A percentile compares a stretch with the other conserved stretches of the same genome.
Evolutionary conservation across 2,113 vertebrate species (phyloP).

Genomic region (Psophia crepitans): DNA sequence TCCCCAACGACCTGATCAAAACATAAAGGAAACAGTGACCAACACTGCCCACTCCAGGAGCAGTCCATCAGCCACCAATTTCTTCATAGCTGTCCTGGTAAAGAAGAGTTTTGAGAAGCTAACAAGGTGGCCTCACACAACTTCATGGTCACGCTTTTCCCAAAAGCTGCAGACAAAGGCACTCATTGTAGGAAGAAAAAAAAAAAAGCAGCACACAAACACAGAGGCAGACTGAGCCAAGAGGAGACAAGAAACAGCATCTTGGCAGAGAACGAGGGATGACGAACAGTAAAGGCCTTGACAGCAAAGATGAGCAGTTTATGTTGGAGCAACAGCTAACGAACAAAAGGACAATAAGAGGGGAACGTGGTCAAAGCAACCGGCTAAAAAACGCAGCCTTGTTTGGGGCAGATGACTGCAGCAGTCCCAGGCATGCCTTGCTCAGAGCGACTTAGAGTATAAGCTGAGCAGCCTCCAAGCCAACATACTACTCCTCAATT

Average conservation of each 20-base stretch:
- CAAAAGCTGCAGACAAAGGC: not conserved
- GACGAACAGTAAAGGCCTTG: conserved; percentile 27
- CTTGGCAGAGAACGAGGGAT: conserved; percentile 34
- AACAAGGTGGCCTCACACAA: conserved; percentile 10
- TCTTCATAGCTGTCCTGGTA: not conserved
- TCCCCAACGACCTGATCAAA: not conserved
- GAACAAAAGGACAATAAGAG: conserved; percentile 41
- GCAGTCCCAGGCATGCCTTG: not conserved
- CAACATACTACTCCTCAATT: not conserved
- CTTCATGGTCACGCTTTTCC: not conserved
- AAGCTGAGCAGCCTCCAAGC: not conserved
- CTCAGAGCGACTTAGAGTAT: not conserved
- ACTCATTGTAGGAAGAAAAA: not conserved
- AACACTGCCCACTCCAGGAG: not conserved
- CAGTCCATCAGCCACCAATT: not conserved
- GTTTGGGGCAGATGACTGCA: not conserved
- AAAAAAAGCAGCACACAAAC: not conserved
- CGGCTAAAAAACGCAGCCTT: not conserved
- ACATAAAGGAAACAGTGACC: not conserved
- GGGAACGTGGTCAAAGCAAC: not conserved
- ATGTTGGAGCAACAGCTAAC: not conserved
- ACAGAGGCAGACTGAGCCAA: conserved; percentile 17
- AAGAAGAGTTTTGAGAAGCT: not conserved
- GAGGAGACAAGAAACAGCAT: conserved; percentile 29
- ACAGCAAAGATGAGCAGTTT: conserved; percentile 46